phyloP scores from a whole-genome alignment of 2,888 invertebrate genomes.

The Coelopa pilipes region DNA sequence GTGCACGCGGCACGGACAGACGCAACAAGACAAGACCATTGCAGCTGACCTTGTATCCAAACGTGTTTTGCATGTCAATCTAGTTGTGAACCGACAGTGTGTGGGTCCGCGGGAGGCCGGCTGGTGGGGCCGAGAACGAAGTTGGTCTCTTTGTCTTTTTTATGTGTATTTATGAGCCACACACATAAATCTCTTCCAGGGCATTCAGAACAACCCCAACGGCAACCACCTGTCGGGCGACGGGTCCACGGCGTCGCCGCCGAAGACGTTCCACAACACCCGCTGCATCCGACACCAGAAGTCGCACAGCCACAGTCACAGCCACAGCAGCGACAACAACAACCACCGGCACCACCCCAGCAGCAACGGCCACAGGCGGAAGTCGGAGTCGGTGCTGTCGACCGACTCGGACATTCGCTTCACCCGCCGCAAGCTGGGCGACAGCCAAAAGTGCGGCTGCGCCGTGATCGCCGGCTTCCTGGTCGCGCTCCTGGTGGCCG shows the following conservation, averaged over 20 bases:
- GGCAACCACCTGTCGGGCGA: conserved; percentile 45
- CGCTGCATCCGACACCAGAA: conserved; percentile 63
- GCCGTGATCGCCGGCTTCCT: conserved; percentile 86
- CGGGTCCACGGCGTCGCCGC: conserved; percentile 45
- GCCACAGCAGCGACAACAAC: conserved; percentile 25
- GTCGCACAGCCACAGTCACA: conserved; percentile 46
- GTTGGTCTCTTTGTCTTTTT: background rate
- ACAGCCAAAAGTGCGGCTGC: conserved; percentile 88
- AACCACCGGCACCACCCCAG: conserved; percentile 46
- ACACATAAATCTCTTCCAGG: conserved; percentile 43
- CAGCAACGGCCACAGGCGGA: conserved; percentile 52
- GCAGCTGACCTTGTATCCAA: conserved; percentile 35
- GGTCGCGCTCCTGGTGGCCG: conserved; percentile 79
- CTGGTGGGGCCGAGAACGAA: background rate
- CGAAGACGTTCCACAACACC: conserved; percentile 63
- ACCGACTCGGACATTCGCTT: conserved; percentile 91
- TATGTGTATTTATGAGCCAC: background rate
- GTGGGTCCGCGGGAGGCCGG: conserved; percentile 1
- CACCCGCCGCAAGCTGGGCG: conserved; percentile 84
- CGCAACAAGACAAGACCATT: background rate
- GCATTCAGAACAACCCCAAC: conserved; percentile 47
- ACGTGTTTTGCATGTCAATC: conserved; percentile 28
- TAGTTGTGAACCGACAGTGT: conserved; percentile 14
- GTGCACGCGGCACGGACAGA: background rate
- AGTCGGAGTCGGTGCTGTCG: conserved; percentile 79